Conservation (phyloP, 2,888 invertebrate genomes). For the Himalopsyche japonica region DNA sequence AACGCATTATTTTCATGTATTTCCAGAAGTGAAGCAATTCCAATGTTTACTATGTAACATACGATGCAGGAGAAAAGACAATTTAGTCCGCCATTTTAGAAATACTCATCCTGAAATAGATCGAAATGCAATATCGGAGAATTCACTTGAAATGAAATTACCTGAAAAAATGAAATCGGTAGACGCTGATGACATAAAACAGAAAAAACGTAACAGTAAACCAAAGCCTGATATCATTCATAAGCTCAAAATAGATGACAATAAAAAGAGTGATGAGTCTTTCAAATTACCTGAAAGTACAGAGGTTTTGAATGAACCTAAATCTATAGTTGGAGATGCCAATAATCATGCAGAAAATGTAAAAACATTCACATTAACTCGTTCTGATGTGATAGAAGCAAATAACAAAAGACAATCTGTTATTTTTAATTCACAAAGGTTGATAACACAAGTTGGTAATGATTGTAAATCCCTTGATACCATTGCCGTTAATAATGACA, state of each 20-base stretch:
- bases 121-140: conserved; percentile 24
- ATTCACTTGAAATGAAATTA: not conserved
- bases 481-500: not conserved
- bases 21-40: conserved; percentile 68
- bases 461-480: not conserved
- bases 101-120: conserved; percentile 69
- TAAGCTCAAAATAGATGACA: not conserved
- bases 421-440: conserved; percentile 47
- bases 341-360: not conserved
- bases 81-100: conserved; percentile 73
- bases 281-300: not conserved
- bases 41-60: conserved; percentile 72
- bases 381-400: conserved; percentile 51
- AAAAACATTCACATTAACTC: not conserved
- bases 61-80: conserved; percentile 76
- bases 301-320: not conserved
- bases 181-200: not conserved
- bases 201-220: conserved; percentile 4
- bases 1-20: not conserved
- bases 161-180: not conserved
- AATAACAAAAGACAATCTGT: conserved; percentile 57
- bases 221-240: not conserved
- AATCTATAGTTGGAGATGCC: not conserved
- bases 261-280: not conserved
- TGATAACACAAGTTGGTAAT: not conserved